Percentiles rank a stretch among this genome's conserved stretches.
These are phyloP conservation scores for Python bivittatus DNA, from an alignment of 2,113 vertebrate genomes.

Conservation along the genomic window DNA sequence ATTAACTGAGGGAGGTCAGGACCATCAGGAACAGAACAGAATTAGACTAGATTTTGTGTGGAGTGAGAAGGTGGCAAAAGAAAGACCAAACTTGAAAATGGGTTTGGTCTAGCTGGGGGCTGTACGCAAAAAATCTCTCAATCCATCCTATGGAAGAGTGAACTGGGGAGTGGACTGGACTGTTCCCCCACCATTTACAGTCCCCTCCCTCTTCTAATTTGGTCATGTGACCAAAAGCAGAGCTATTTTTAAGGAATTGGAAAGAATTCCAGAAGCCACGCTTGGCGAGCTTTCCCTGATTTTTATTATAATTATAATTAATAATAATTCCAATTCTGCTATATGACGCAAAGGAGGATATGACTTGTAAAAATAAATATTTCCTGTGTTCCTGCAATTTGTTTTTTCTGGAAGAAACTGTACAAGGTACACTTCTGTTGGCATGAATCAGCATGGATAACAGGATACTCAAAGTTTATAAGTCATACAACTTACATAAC, in stretches of 20 bases:
- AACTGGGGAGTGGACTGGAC: not conserved
- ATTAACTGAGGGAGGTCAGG: not conserved
- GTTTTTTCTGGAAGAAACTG: too few relatives aligned
- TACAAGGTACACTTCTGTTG: not conserved
- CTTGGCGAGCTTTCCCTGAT: not conserved
- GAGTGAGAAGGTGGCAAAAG: not conserved
- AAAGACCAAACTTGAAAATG: not conserved
- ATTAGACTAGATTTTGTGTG: not conserved
- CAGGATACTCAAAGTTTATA: not conserved
- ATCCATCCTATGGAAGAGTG: not conserved
- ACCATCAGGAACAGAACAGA: not conserved
- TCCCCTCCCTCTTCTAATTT: not conserved
- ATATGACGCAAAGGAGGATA: not conserved
- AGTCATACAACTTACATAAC: not conserved
- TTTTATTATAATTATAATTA: not conserved
- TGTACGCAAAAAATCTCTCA: not conserved
- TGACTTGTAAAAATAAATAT: not conserved
- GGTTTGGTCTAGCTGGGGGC: not conserved
- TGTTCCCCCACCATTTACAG: not conserved
- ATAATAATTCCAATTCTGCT: not conserved
- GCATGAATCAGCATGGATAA: not conserved
- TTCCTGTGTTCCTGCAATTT: not conserved
- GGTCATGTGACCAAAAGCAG: not conserved
- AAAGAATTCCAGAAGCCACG: not conserved
- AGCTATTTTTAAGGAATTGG: not conserved